Evolutionary conservation across 2,888 invertebrate species (phyloP), one percentile per base, ranked within the genome.

Genomic region (Acleris laterana): DNA sequence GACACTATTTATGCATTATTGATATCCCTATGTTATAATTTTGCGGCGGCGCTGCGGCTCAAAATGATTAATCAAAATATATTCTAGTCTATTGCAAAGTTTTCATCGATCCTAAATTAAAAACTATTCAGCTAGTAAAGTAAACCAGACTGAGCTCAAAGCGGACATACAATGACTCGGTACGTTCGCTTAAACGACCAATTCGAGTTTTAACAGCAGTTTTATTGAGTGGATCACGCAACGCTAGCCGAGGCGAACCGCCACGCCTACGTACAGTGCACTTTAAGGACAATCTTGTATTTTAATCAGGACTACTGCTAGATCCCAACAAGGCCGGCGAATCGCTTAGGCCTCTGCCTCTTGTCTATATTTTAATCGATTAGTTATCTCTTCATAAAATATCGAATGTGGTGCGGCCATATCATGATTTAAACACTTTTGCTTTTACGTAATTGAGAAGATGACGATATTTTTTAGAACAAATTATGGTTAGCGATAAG

Each of bases 151-250:
- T 60, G 61, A 61, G 49, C 63, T 60, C 55, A 46, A 55, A 62
- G 48, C 48, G 65, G 68, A 66, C 68, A 58, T 71, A 75, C 72
- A 76, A 78, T 74, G 74, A 81, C 79, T 73, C 76, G 77, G 76
- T 70, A 68, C 76, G 77, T 80, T 77, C 77, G 72, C 79, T 82
- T 81, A 81, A 79, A 79, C 75, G 81, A 78, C 79, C 81, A 84
- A 86, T 84, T 87, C 83, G 78, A 82, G 81, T 78, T 78, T 79
- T 77, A 82, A 83, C 83, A 84, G 79, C 84, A 83, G 84, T 87
- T 88, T 86, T 88, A 89, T 89, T 85, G 85, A 84, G 85, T 82
- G 78, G 79, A 84, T 85, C 90, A 86, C 89, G 90, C 88, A 89
- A 88, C 86, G 78, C 80, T 70, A 69, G 79, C 71, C 88, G 89